Evolutionary conservation across 2,888 invertebrate species (phyloP).

Genomic region (Lacanobia oleracea): DNA sequence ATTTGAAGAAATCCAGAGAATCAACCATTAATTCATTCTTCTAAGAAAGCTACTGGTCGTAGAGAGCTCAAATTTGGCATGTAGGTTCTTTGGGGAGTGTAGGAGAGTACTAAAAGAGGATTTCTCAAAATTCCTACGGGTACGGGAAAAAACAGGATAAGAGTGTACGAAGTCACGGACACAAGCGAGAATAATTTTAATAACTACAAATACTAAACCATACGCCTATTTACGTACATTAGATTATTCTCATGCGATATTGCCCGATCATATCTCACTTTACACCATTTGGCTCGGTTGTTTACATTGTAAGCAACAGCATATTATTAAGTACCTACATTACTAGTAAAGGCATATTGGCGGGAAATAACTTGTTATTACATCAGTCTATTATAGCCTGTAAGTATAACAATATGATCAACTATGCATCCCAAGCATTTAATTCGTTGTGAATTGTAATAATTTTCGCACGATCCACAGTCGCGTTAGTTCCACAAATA

Average conservation of each 20-base stretch:
- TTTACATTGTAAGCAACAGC: constrained; percentile 14
- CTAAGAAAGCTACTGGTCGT: too few relatives aligned
- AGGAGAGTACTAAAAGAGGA: too few relatives aligned
- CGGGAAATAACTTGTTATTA: constrained; percentile 14
- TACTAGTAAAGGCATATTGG: constrained; percentile 23
- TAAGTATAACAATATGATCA: background rate
- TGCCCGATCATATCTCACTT: constrained; percentile 9
- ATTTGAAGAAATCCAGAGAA: too few relatives aligned
- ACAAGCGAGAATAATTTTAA: too few relatives aligned
- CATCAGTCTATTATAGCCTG: background rate
- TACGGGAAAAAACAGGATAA: too few relatives aligned
- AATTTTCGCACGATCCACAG: background rate
- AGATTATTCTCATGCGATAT: background rate
- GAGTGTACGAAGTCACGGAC: too few relatives aligned
- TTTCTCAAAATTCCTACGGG: too few relatives aligned
- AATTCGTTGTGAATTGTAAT: background rate
- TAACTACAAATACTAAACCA: too few relatives aligned
- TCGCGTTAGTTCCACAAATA: too few relatives aligned
- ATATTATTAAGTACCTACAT: constrained; percentile 1
- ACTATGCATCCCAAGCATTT: background rate
- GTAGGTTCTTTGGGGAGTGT: too few relatives aligned
- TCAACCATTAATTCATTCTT: too few relatives aligned
- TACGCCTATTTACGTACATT: background rate
- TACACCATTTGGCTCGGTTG: background rate
- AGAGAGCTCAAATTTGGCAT: too few relatives aligned